Conservation (phyloP, 1,140 invertebrate species). For the Macrocentrus cingulum region DNA sequence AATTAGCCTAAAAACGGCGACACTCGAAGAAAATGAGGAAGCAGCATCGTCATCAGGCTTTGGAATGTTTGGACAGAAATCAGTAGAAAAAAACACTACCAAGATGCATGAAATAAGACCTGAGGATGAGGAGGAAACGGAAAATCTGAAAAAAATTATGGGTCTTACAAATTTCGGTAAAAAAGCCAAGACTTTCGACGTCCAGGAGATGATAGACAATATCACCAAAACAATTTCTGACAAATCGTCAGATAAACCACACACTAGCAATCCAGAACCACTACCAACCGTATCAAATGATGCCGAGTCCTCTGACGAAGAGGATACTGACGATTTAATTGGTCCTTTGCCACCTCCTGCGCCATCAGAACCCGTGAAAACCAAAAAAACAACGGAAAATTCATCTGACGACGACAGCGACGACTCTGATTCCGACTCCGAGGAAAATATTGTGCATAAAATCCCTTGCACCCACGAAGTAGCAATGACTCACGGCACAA, state of each 20-base stretch:
- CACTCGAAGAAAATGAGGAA: constrained; percentile 31
- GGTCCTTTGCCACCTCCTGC: constrained; percentile 1
- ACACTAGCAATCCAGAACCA: constrained; percentile 42
- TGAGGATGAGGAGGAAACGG: constrained; percentile 68
- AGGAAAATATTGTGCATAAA: constrained; percentile 50
- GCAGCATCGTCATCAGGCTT: constrained; percentile 57
- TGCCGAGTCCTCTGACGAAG: too few species aligned
- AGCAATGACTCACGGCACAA: constrained; percentile 80
- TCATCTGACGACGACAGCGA: constrained; percentile 20
- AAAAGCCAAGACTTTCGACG: constrained; percentile 74
- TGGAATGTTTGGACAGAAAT: constrained; percentile 64
- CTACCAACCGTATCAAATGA: too few species aligned
- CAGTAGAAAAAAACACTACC: constrained; percentile 45
- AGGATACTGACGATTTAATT: constrained; percentile 32
- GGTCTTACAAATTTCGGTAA: constrained; percentile 77
- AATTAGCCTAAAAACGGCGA: constrained; percentile 56
- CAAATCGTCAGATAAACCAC: constrained; percentile 54
- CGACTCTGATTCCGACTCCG: constrained; percentile 12
- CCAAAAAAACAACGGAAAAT: constrained; percentile 30
- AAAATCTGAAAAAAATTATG: constrained; percentile 71
- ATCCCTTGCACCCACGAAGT: constrained; percentile 84
- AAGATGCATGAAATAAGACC: constrained; percentile 64
- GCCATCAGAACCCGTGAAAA: not conserved
- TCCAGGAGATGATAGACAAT: constrained; percentile 61
- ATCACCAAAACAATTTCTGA: constrained; percentile 50